Evolutionary conservation across 2,797 vertebrate genomes (phyloP), one percentile per base, ranked within the genome.

Genomic region (Neoniphon sammara): DNA sequence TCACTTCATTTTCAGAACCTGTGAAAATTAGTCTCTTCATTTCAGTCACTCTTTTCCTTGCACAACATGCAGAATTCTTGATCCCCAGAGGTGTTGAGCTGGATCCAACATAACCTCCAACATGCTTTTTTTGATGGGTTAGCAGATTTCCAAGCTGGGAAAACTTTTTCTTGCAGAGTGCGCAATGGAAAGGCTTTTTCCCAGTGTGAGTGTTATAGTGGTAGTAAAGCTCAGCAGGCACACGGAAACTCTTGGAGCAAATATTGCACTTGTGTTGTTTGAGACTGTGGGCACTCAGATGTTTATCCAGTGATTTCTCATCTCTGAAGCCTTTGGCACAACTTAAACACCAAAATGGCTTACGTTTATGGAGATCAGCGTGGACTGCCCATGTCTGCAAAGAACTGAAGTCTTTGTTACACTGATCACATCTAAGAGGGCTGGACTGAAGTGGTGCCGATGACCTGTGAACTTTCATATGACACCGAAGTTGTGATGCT

Each of bases 271-370:
- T 63, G 25, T 85, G 63, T 3, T 62, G 66, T 66, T 42, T 88
- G 20, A 62, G 15, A 39, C 75, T 70, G 67, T 94, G 91, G 31
- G 11, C 36, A 59, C 77, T 84, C 62, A 93, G 72, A 80, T 94
- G 93, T 74, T 54, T 57, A 7, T 88, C 73, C 0, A 89, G 82
- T 0, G 47, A 55, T 3, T 0, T 59, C 14, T 91, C 84, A 18
- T 87, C 42, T 44, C 7, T 55, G 62, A 92, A 94, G 52, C 91
- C 91, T 47, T 30, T 81, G 53, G 77, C 39, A 17, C 92, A 94
- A 53, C 72, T 77, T 3, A 89, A 77, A 84, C 92, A 92, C 91
- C 91, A 93, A 58, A 88, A 90, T 0, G 86, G 88, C 18, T 71
- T 89, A 44, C 64, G 66, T 57, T 80, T 80, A 52, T 94, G 92